Evolutionary conservation across 2,797 vertebrate species (phyloP).

Genomic region (Psittacula echo): DNA sequence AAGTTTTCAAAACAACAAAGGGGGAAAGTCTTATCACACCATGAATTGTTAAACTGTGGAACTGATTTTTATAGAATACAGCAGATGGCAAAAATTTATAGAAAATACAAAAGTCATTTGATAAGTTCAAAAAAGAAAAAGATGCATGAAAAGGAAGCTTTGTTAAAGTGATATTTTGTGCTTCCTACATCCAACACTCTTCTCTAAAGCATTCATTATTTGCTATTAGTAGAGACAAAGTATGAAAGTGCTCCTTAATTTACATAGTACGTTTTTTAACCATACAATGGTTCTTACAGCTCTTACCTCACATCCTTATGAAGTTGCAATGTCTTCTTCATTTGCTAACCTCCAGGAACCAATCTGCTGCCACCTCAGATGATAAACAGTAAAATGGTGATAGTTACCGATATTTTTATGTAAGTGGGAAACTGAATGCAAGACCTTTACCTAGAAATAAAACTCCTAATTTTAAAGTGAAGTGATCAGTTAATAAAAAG

Average conservation of each 20-base stretch:
- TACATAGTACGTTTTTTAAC: not conserved
- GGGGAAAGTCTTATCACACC: not conserved
- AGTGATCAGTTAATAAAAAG: not conserved
- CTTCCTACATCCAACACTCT: conserved; percentile 21
- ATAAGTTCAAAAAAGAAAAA: conserved; percentile 3
- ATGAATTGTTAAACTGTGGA: not conserved
- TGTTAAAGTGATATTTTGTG: conserved; percentile 1
- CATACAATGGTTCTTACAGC: not conserved
- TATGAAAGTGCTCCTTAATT: not conserved
- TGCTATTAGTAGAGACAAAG: not conserved
- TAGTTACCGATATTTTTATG: not conserved
- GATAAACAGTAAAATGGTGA: not conserved
- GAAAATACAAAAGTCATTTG: not conserved
- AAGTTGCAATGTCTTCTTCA: not conserved
- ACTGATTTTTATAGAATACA: not conserved
- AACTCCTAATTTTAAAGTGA: not conserved
- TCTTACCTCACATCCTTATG: not conserved
- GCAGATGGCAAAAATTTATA: conserved; percentile 12
- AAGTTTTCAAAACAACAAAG: not conserved
- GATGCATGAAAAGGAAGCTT: not conserved
- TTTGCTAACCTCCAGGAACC: not conserved
- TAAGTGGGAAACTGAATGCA: not conserved
- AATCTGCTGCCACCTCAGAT: not conserved
- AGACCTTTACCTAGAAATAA: not conserved
- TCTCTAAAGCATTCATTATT: not conserved